Evolutionary conservation across 2,888 invertebrate species (phyloP).

Genomic region (Rutpela maculata): DNA sequence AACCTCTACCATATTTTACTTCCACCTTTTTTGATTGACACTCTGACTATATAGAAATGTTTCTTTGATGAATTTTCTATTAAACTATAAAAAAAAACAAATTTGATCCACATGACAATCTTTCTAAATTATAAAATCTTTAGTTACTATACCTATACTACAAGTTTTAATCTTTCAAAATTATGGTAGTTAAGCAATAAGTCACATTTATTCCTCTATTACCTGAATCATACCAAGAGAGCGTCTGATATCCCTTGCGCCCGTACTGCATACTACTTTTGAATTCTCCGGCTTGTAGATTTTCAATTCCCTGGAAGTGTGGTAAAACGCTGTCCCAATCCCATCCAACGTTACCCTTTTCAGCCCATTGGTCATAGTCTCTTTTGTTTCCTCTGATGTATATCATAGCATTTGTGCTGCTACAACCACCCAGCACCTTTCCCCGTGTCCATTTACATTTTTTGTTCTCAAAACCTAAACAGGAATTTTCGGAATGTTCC

Average conservation of each 20-base stretch:
- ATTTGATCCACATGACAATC: too few species aligned
- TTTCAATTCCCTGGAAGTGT: slow-evolving; percentile 73
- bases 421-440: slow-evolving; percentile 81
- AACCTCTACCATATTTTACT: too few species aligned
- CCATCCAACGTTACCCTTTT: slow-evolving; percentile 80
- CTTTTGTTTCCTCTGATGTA: slow-evolving; percentile 79
- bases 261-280: slow-evolving; percentile 68
- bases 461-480: slow-evolving; percentile 68
- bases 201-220: neutral
- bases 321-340: slow-evolving; percentile 74
- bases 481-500: slow-evolving; percentile 72
- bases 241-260: slow-evolving; percentile 73
- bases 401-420: slow-evolving; percentile 80
- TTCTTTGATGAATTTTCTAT: too few species aligned
- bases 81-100: too few species aligned
- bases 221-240: slow-evolving; percentile 70
- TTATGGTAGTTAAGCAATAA: too few species aligned
- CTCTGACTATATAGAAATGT: too few species aligned
- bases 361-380: slow-evolving; percentile 81
- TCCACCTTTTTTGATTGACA: too few species aligned
- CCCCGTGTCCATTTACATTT: slow-evolving; percentile 77
- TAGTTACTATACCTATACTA: too few species aligned
- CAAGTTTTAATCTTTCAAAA: too few species aligned
- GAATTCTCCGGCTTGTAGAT: slow-evolving; percentile 61
- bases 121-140: too few species aligned